Conservation (phyloP, 2,113 vertebrate species). For the Pachycephala philippinensis region DNA sequence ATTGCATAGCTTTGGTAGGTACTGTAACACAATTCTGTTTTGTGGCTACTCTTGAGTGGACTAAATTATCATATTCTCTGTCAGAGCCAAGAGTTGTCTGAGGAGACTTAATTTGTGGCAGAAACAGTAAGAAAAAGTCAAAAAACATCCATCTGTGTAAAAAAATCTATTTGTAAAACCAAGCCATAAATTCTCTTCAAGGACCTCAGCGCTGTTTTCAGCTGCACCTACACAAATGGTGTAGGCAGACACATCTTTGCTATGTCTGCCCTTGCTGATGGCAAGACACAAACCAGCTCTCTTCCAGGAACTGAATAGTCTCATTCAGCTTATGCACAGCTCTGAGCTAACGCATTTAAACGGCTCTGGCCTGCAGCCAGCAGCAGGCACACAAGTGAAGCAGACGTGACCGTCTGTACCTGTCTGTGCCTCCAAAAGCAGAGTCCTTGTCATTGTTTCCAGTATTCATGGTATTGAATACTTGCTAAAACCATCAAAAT, state of each 20-base stretch:
- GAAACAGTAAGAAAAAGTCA: neutral
- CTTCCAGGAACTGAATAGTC: neutral
- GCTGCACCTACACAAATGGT: neutral
- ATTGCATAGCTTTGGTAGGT: neutral
- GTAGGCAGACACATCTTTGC: neutral
- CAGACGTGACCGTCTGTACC: neutral
- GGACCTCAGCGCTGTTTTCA: neutral
- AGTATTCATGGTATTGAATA: neutral
- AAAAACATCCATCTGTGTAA: neutral
- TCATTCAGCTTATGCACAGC: neutral
- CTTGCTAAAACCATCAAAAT: neutral
- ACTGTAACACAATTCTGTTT: neutral
- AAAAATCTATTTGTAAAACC: neutral
- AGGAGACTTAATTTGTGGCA: neutral
- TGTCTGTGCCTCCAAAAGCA: neutral
- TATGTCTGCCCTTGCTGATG: neutral
- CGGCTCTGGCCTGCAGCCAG: neutral
- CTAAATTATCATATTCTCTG: neutral
- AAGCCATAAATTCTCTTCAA: neutral
- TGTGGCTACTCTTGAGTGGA: neutral
- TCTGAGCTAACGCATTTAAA: neutral
- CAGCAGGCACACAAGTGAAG: neutral
- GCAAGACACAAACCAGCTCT: neutral
- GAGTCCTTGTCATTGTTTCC: neutral
- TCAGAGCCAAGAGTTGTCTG: neutral